phyloP scores from a whole-genome alignment of 1,140 invertebrate genomes.

The Tribolium madens region DNA sequence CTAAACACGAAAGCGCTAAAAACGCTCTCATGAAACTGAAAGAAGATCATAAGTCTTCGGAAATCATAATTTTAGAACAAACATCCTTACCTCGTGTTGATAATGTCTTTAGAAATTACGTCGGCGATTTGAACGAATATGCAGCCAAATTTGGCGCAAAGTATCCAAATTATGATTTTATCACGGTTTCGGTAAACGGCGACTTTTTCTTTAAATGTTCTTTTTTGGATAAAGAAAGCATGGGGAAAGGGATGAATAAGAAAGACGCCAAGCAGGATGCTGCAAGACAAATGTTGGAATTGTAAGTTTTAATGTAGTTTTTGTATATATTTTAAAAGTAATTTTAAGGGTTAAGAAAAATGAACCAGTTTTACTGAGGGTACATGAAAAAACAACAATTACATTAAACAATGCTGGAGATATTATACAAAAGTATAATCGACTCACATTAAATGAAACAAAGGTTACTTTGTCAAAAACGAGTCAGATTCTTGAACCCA shows the following conservation, averaged over 20 bases:
- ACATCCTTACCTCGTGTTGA: not conserved
- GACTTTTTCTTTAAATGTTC: slow-evolving; percentile 43
- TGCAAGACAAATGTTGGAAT: slow-evolving; percentile 46
- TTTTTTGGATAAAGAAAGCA: slow-evolving; percentile 17
- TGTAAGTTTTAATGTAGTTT: slow-evolving; percentile 42
- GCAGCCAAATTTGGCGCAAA: slow-evolving; percentile 1
- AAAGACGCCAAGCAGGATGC: slow-evolving; percentile 52
- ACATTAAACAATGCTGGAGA: not conserved
- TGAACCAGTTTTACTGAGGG: not conserved
- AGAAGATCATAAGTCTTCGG: not conserved
- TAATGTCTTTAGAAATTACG: slow-evolving; percentile 32
- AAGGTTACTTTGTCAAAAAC: not conserved
- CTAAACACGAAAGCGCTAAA: slow-evolving; percentile 19
- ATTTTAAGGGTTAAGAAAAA: not conserved
- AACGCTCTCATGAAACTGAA: not conserved
- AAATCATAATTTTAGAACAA: not conserved
- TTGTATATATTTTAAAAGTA: not conserved
- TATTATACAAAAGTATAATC: not conserved
- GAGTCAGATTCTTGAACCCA: not conserved
- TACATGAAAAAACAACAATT: not conserved
- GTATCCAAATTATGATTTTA: slow-evolving; percentile 43
- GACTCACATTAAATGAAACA: not conserved
- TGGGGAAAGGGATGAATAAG: slow-evolving; percentile 47
- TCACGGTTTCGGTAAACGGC: not conserved
- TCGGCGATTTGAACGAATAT: slow-evolving; percentile 50